Conservation (phyloP, 2,797 vertebrate species). For the Synanceia verrucosa region DNA sequence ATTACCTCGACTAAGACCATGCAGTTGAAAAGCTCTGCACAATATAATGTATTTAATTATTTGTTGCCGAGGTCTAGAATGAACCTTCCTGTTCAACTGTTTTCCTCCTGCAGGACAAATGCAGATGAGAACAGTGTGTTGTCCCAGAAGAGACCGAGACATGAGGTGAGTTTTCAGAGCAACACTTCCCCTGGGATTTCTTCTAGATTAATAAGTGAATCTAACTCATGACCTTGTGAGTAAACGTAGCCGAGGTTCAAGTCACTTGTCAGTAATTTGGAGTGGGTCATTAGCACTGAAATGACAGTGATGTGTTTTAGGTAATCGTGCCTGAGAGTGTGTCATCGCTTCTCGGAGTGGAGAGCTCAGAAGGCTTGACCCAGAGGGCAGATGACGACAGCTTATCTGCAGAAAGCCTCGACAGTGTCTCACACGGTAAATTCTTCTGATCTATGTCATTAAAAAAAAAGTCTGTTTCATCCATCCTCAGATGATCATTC, state of each 20-base stretch:
- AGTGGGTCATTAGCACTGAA: background rate
- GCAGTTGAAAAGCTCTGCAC: background rate
- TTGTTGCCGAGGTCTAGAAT: background rate
- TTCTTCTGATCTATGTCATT: background rate
- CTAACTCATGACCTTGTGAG: background rate
- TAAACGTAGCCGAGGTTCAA: background rate
- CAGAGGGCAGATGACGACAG: constrained; percentile 89
- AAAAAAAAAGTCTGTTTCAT: no score
- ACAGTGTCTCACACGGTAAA: constrained; percentile 90
- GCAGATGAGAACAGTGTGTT: constrained; percentile 84
- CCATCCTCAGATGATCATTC: background rate
- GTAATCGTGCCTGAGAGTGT: constrained; percentile 73
- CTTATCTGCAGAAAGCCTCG: constrained; percentile 90
- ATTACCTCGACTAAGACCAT: no score
- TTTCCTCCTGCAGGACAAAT: constrained; percentile 76
- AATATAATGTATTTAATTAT: background rate
- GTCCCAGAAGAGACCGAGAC: constrained; percentile 87
- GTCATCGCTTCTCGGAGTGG: constrained; percentile 70
- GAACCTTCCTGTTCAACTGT: constrained; percentile 15
- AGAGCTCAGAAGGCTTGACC: constrained; percentile 79
- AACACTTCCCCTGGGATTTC: background rate
- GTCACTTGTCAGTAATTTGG: constrained; percentile 3
- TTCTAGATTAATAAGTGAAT: constrained; percentile 2
- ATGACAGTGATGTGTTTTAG: constrained; percentile 59
- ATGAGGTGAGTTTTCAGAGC: constrained; percentile 84